Base-by-base conservation (phyloP, 2,113 vertebrate species). In the Onychostoma macrolepis region DNA sequence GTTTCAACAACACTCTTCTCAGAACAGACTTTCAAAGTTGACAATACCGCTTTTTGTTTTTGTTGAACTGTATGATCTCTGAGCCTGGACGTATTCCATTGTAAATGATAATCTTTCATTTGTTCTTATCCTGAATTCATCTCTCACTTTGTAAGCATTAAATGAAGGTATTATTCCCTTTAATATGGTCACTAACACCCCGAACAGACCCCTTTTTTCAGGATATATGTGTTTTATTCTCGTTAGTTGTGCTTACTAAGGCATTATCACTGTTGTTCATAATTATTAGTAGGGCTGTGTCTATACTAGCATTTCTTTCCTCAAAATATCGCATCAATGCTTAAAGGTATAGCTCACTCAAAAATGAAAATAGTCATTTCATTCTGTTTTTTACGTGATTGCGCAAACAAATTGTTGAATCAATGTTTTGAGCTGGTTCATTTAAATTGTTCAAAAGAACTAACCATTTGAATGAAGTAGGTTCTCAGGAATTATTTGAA, bases 1-100 rank as follows among this genome's bases (percentile, higher is more conserved):
- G 85, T 74, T 74, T 78, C 58, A 78, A 85, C 58, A 77, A 50
- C 43, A 84, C 65, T n/a, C 28, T 84, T 85, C 72, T 69, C 78
- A 80, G 45, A 63, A 33, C 72, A 24, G 28, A 45, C 13, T 41
- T 38, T 67, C 3, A 30, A 38, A 21, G 15, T 26, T 13, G 21
- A 86, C 67, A 81, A 48, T 81, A 74, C 50, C 3, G 4, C 67
- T 61, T 74, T 80, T 71, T 71, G 69, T n/a, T 58, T 80, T 43
- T 13, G 2, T 10, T 83, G 41, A 50, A 69, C 28, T 71, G 10
- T 24, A 13, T 83, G 63, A 30, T 45, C 26, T 69, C 17, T 24
- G 26, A 69, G 80, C 43, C 38, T 33, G 36, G 63, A 41, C 6
- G 8, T 61, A 61, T 41, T 63, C 78, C 56, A 61, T 10, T 80